phyloP scores from a whole-genome alignment of 2,113 vertebrate genomes.

The Phylloscopus trochilus region DNA sequence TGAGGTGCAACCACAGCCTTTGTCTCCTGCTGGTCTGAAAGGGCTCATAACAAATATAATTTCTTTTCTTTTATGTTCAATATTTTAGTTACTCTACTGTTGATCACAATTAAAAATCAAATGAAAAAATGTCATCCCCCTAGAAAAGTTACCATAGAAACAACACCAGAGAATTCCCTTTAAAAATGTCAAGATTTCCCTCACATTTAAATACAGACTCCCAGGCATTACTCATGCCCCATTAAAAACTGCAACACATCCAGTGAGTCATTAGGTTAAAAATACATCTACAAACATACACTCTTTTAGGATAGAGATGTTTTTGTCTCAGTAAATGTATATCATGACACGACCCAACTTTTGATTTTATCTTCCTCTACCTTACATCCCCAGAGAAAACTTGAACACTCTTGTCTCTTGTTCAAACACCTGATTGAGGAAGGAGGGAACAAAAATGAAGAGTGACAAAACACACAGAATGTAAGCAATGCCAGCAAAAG shows the following conservation, averaged over 20 bases:
- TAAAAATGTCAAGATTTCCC: constrained; percentile 58
- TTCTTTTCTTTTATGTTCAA: not conserved
- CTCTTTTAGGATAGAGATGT: not conserved
- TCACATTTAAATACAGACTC: constrained; percentile 30
- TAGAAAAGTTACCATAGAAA: constrained; percentile 56
- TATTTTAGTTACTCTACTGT: constrained; percentile 31
- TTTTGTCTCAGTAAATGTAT: constrained; percentile 12
- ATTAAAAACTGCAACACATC: constrained; percentile 36
- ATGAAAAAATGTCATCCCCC: not conserved
- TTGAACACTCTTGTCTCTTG: not conserved
- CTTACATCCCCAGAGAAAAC: constrained; percentile 11
- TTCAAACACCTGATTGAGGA: constrained; percentile 10
- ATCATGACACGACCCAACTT: constrained; percentile 3
- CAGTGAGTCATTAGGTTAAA: constrained; percentile 60
- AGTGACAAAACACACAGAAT: not conserved
- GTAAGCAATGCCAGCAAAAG: not conserved
- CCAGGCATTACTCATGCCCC: constrained; percentile 40
- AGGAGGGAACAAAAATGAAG: not conserved
- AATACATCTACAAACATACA: constrained; percentile 33
- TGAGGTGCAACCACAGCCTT: not conserved
- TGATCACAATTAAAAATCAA: constrained; percentile 46
- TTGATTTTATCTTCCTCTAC: constrained; percentile 3
- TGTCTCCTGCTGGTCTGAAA: not conserved
- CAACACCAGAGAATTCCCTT: constrained; percentile 54
- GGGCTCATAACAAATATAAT: not conserved